These are phyloP conservation scores for Pteropus rufus DNA, from an alignment of 2,797 vertebrate species.

Conservation along the genomic window DNA sequence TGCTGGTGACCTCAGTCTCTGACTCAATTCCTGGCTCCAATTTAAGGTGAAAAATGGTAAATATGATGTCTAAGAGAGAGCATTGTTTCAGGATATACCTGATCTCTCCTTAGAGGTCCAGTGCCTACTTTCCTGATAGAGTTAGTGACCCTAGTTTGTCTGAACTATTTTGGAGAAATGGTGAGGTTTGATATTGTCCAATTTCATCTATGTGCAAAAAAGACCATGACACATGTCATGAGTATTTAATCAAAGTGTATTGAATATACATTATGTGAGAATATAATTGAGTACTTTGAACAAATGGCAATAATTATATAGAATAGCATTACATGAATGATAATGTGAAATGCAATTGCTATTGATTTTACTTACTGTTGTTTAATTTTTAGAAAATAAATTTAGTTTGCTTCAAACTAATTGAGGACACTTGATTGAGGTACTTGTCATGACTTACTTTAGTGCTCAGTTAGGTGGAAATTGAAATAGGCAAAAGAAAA, in stretches of 20 bases:
- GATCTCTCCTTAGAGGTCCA: neutral
- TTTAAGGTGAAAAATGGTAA: neutral
- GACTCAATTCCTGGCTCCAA: neutral
- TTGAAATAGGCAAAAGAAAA: neutral
- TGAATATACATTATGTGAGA: neutral
- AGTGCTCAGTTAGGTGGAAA: neutral
- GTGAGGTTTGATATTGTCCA: neutral
- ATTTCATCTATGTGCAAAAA: neutral
- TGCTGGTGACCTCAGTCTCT: neutral
- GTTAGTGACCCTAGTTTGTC: neutral
- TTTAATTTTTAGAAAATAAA: constrained; percentile 30
- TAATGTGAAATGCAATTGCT: neutral
- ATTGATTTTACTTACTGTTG: neutral
- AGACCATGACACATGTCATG: neutral
- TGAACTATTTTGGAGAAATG: neutral
- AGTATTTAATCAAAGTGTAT: neutral
- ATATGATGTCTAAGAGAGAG: neutral
- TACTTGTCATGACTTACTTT: neutral
- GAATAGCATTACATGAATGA: neutral
- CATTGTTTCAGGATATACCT: neutral
- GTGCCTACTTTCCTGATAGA: neutral
- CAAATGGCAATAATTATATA: neutral
- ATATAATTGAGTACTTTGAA: neutral
- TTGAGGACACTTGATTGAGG: neutral
- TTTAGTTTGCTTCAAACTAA: neutral